Evolutionary conservation across 2,113 vertebrate species (phyloP), one percentile per base, ranked within the genome.

Genomic region (Lagenorhynchus albirostris): DNA sequence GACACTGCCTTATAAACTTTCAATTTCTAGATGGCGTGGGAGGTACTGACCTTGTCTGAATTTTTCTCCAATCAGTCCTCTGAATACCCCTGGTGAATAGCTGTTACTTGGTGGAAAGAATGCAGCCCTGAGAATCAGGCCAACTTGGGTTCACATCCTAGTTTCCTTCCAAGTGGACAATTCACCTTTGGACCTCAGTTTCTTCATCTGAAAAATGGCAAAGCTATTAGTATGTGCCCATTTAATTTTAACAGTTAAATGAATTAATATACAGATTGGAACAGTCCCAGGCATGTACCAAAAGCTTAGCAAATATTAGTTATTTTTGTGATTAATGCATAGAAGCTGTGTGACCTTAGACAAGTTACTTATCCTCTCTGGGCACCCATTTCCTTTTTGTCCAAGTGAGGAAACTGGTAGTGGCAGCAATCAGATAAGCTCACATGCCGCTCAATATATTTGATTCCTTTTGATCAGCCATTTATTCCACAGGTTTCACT

Each of bases 21-120:
- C 79, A 55, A 10, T 93, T 95, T 97, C 67, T 91, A 79, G 50
- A 88, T 94, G 84, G 44, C 20, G 9, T 81, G 74, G 96, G 89
- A 95, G 79, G 86, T 60, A 36, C 58, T 97, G 95, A 97, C 95
- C 96, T 98, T 92, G 79, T 95, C 83, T 44, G 67, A 74, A 88
- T 77, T 71, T 77, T 85, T 94, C 62, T 85, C 65, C 74, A 29
- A 9, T 77, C 88, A 88, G 53, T 95, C 38, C 23, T 44, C 50
- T 77, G 53, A 38, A 23, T 38, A 44, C 1, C 73, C 36, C 21
- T 38, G 29, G 17, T 20, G n/a, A 89, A 55, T 2, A 87, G 58
- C 13, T 14, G 33, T 47, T 60, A 31, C 21, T 5, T 33, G 31
- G 14, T 12, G 1, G 58, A 55, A 93, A 83, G 26, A 71, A 89